Base-by-base conservation (phyloP, 2,888 invertebrate species). In the Nowickia ferox region DNA sequence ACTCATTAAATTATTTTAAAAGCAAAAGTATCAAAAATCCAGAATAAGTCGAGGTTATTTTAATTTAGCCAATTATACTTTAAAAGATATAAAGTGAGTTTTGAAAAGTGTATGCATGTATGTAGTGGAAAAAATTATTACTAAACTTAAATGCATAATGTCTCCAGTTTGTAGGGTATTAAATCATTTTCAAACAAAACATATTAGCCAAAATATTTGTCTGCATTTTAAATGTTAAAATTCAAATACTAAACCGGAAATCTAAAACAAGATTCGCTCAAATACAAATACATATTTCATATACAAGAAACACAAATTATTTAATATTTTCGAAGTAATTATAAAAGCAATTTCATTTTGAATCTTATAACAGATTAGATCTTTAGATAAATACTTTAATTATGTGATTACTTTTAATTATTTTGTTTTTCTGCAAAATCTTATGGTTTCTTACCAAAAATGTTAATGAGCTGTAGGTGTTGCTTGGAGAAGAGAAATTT, bases 171-270 rank as follows among this genome's bases (percentile, higher is more conserved):
- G 19, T 65, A 11, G 68, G 22, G 48, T 59, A 42, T 63, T 63
- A 42, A 40, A 75, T 55, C 11, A 59, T 48, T 55, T 10, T 11
- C 1, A 13, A 48, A 46, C 15, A 44, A 63, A 48, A 15, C 0
- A 22, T 1, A 66, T 19, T 10, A 40, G 6, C 46, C 8, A 68
- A 40, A 68, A 15, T 13, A 30, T 9, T 9, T 10, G 15, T 53
- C 69, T 66, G 66, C 66, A 66, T 48, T 48, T 51, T 71, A 61
- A 71, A 79, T 71, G 61, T 9, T 71, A 61, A 79, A 71, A 71
- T 40, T 71, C 17, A 76, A 55, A 76, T 66, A 44, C 17, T 55
- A 55, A 79, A 79, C 71, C 63, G 71, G 79, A 71, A 78, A 63
- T 63, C 55, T 46, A 38, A 71, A 71, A 63, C 53, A 63, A 79